Conservation (phyloP, 2,797 vertebrate species). For the Hirundo rustica region DNA sequence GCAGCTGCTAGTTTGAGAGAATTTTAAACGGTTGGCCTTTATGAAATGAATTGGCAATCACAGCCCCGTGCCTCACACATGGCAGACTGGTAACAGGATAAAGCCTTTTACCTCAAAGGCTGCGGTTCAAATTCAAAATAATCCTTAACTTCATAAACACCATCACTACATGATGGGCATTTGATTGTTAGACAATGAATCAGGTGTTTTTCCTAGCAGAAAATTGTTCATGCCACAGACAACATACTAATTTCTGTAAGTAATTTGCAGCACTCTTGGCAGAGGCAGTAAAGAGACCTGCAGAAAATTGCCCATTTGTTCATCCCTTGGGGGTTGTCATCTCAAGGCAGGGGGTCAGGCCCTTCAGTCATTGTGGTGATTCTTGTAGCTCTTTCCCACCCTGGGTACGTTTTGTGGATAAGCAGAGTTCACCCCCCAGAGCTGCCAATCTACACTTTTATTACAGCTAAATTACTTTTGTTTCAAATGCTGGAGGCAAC, state of each 20-base stretch:
- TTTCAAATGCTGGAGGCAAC: slow-evolving; percentile 68
- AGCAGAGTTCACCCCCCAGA: slow-evolving; percentile 38
- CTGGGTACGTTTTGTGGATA: background rate
- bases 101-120: slow-evolving; percentile 23
- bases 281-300: slow-evolving; percentile 14
- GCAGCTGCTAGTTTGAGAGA: slow-evolving; percentile 42
- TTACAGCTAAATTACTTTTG: slow-evolving; percentile 66
- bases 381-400: slow-evolving; percentile 14
- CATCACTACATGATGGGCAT: background rate
- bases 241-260: slow-evolving; percentile 51
- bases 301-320: slow-evolving; percentile 50
- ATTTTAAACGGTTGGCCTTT: slow-evolving; percentile 41
- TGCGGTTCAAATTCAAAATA: background rate
- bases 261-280: slow-evolving; percentile 43
- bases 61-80: background rate
- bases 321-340: slow-evolving; percentile 21
- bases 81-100: background rate
- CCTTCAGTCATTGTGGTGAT: background rate
- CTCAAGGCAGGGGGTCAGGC: slow-evolving; percentile 49
- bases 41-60: slow-evolving; percentile 53
- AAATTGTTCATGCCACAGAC: slow-evolving; percentile 30
- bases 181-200: slow-evolving; percentile 10
- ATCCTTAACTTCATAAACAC: slow-evolving; percentile 30
- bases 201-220: slow-evolving; percentile 3
- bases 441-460: slow-evolving; percentile 66